Evolutionary conservation across 1,140 invertebrate species (phyloP).

Genomic region (Latrodectus geometricus): DNA sequence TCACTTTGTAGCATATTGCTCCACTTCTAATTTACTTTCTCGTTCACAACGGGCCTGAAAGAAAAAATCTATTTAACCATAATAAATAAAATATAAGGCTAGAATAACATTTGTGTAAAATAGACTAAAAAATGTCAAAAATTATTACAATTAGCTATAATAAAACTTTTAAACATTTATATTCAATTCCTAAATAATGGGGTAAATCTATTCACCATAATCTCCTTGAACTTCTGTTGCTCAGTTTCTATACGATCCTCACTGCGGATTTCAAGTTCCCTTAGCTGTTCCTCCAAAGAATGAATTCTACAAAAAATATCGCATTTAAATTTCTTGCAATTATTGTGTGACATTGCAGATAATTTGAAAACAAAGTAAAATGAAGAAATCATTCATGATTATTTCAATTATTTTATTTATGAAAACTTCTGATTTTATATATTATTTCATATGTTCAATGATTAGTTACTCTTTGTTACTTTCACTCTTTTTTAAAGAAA

Average conservation of each 20-base stretch:
- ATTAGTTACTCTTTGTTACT: too few species aligned
- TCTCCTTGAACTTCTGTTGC: conserved; percentile 84
- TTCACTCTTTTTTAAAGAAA: too few species aligned
- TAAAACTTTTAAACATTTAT: too few species aligned
- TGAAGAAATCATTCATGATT: too few species aligned
- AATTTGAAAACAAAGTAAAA: too few species aligned
- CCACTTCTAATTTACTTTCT: conserved; percentile 86
- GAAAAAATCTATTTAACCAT: neutral
- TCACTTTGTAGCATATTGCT: conserved; percentile 82
- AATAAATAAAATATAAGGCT: neutral
- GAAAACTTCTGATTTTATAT: too few species aligned
- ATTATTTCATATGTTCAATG: too few species aligned
- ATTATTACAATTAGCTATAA: neutral
- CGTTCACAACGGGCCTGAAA: conserved; percentile 78
- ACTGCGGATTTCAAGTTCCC: conserved; percentile 87
- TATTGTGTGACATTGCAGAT: too few species aligned
- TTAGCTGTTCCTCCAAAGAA: conserved; percentile 90
- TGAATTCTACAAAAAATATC: conserved; percentile 75
- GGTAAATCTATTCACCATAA: conserved; percentile 70
- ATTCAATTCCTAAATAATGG: too few species aligned
- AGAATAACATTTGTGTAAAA: neutral
- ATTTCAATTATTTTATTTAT: too few species aligned
- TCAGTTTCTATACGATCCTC: conserved; percentile 88
- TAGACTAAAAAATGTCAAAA: neutral
- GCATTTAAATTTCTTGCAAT: too few species aligned